Evolutionary conservation across 2,113 vertebrate species (phyloP), one percentile per base, ranked within the genome.

Genomic region (Coregonus clupeaformis): DNA sequence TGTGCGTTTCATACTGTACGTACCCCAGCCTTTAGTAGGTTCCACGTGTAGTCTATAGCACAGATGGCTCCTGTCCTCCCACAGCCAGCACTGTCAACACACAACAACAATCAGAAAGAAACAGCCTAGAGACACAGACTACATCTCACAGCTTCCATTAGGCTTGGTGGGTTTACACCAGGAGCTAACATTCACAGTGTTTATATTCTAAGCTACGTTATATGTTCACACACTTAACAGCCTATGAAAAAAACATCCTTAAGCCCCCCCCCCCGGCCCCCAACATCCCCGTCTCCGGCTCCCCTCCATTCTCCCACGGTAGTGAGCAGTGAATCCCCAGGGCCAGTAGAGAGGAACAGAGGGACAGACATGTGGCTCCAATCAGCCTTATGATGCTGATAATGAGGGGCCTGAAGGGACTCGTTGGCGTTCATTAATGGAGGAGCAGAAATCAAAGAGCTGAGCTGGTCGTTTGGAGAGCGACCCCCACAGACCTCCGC

Each of bases 11-110:
- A 27, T 67, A 27, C 47, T 12, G 73, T 5, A 59, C 93, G 92
- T 95, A 99, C 98, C 93, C 95, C 96, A 82, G 96, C 96, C 94
- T 98, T 99, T 71, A 99, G 95, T 77, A 99, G 94, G 91, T 98
- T 99, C 98, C 98, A 98, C 0, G 98, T 99, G 92, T 98, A 97
- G 94, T 99, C 97, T 79, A 99, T 98, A 79, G 97, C 97, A 94
- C 98, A 99, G 89, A 99, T 99, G 82, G 98, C 98, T 71, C 98
- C 98, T 13, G 98, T 99, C 88, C 98, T 94, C 92, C 97, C 97
- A 93, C 98, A 99, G 80, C 98, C 98, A 84, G 98, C 98, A 92
- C 98, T 99, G 93, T 71, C 52, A 71, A 16, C 6, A 27, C 24
- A 71, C 14, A 57, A 55, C 13, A 55, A 1, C 80, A 77, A 55